Evolutionary conservation across 1,140 invertebrate species (phyloP).

Genomic region (Zaprionus kolodkinae): DNA sequence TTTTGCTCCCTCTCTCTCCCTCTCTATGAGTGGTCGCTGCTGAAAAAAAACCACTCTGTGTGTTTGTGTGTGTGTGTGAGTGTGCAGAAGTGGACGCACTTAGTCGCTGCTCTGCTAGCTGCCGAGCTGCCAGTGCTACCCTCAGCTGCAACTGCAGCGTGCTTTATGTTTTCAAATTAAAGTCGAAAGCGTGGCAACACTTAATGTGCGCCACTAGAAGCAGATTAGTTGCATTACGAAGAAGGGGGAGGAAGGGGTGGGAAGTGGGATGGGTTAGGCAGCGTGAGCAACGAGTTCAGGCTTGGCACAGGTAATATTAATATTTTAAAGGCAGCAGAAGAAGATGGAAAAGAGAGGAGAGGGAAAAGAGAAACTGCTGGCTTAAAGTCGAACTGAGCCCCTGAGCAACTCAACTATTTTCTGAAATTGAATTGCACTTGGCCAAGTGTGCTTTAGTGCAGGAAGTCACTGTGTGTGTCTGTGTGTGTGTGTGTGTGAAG

Average conservation of each 20-base stretch:
- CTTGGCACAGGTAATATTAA: constrained; percentile 52
- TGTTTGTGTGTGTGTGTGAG: constrained; percentile 9
- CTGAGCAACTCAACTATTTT: constrained; percentile 5
- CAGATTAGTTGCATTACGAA: constrained; percentile 77
- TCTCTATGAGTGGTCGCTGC: constrained; percentile 57
- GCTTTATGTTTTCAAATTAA: constrained; percentile 82
- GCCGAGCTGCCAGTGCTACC: constrained; percentile 1
- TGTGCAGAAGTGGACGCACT: constrained; percentile 64
- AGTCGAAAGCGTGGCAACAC: constrained; percentile 82
- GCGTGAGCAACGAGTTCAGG: not conserved
- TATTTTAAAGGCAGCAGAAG: constrained; percentile 59
- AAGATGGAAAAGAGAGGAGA: not conserved
- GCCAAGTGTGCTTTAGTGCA: not conserved
- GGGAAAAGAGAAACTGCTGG: not conserved
- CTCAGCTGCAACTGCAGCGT: constrained; percentile 23
- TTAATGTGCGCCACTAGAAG: constrained; percentile 82
- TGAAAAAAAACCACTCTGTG: constrained; percentile 49
- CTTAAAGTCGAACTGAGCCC: constrained; percentile 25
- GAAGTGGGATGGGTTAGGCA: too few relatives aligned
- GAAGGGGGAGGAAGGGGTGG: constrained; percentile 12
- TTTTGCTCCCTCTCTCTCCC: constrained; percentile 19
- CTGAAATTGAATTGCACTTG: constrained; percentile 43
- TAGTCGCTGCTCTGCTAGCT: constrained; percentile 33
- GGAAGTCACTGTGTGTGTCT: not conserved
- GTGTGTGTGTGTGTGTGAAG: not conserved